These are phyloP conservation scores for Drosophila insularis DNA, from an alignment of 1,140 invertebrate genomes.

Conservation along the genomic window DNA sequence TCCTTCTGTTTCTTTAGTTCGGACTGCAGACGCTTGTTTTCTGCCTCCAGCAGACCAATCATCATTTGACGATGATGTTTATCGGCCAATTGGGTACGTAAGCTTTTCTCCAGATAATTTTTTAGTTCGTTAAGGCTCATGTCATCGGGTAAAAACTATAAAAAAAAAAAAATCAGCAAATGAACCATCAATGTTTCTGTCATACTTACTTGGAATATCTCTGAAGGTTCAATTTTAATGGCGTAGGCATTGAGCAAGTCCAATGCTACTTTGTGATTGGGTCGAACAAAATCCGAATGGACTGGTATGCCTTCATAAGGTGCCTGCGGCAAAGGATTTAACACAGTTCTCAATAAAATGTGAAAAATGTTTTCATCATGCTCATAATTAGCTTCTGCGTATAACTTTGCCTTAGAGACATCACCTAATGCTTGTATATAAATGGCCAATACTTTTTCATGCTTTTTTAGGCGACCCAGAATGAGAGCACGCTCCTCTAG, in stretches of 20 bases:
- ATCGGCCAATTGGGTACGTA: slow-evolving; percentile 89
- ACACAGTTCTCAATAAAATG: slow-evolving; percentile 86
- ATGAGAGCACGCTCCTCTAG: slow-evolving; percentile 97
- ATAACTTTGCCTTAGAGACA: slow-evolving; percentile 90
- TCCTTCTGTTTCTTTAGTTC: slow-evolving; percentile 91
- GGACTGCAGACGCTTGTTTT: slow-evolving; percentile 91
- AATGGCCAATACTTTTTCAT: slow-evolving; percentile 95
- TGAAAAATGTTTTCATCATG: slow-evolving; percentile 87
- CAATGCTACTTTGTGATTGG: slow-evolving; percentile 91
- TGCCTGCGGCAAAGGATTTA: slow-evolving; percentile 85
- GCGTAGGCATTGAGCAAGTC: slow-evolving; percentile 91
- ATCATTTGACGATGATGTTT: slow-evolving; percentile 89
- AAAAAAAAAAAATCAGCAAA: not conserved
- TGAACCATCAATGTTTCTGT: not conserved
- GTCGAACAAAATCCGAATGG: slow-evolving; percentile 84
- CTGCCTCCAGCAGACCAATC: slow-evolving; percentile 91
- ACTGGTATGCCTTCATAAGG: slow-evolving; percentile 84
- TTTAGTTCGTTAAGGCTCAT: slow-evolving; percentile 89
- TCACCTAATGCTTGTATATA: slow-evolving; percentile 93
- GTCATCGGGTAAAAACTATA: slow-evolving; percentile 87
- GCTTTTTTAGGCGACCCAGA: slow-evolving; percentile 93
- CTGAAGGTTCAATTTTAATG: slow-evolving; percentile 90
- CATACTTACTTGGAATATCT: slow-evolving; percentile 83
- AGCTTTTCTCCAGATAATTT: slow-evolving; percentile 89
- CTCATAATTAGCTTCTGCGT: slow-evolving; percentile 89